phyloP scores from a whole-genome alignment of 2,113 vertebrate species.

The Brachypteracias leptosomus region DNA sequence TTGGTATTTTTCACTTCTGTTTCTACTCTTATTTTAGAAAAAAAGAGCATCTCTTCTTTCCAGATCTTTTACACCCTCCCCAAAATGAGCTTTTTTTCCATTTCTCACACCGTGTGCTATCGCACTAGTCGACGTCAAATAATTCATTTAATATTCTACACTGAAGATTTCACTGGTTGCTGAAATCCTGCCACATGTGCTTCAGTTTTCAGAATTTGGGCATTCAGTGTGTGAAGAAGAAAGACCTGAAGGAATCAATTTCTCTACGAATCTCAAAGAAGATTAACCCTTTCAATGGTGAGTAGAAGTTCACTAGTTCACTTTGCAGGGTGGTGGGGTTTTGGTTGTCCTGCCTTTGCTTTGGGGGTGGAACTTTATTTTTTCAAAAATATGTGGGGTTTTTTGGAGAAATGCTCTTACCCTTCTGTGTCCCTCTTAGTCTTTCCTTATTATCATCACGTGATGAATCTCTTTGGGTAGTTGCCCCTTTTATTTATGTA shows the following conservation, averaged over 20 bases:
- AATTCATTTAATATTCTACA: not conserved
- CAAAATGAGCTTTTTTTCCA: not conserved
- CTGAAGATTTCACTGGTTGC: not conserved
- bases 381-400: not conserved
- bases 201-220: constrained; percentile 97
- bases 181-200: constrained; percentile 25
- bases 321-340: not conserved
- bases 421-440: not conserved
- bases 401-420: not conserved
- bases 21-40: not conserved
- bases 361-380: not conserved
- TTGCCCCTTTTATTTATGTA: not conserved
- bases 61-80: not conserved
- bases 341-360: not conserved
- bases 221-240: constrained; percentile 96
- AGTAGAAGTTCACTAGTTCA: constrained; percentile 48
- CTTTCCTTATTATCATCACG: not conserved
- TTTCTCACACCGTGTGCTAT: not conserved
- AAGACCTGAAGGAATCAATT: constrained; percentile 93
- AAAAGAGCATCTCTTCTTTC: not conserved
- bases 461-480: not conserved
- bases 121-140: not conserved
- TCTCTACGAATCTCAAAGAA: constrained; percentile 84
- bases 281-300: constrained; percentile 95
- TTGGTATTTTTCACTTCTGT: not conserved